These are phyloP conservation scores for Zeus faber DNA, from an alignment of 2,113 vertebrate species.

Conservation along the genomic window DNA sequence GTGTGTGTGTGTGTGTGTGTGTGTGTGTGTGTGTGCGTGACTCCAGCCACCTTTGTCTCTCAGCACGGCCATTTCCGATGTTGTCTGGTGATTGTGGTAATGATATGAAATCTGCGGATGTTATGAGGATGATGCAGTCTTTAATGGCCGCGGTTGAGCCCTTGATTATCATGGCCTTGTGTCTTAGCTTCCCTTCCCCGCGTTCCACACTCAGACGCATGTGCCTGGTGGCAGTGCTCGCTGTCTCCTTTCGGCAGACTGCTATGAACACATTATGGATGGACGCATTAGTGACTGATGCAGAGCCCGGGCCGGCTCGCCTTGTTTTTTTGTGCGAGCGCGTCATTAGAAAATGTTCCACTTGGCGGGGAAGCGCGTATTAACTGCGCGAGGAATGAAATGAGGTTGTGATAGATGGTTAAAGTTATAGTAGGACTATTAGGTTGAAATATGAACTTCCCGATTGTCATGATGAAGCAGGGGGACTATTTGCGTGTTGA, in stretches of 20 bases:
- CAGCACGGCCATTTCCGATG: constrained; percentile 58
- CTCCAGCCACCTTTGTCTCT: constrained; percentile 54
- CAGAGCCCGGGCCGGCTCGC: constrained; percentile 66
- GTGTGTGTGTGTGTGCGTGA: constrained; percentile 26
- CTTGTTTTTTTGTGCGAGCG: constrained; percentile 80
- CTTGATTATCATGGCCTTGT: constrained; percentile 77
- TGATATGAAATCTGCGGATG: constrained; percentile 70
- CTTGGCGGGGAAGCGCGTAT: constrained; percentile 80
- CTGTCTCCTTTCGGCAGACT: constrained; percentile 76
- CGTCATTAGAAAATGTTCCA: constrained; percentile 86
- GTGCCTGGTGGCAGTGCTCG: constrained; percentile 65
- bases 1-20: too few species aligned
- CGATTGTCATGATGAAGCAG: constrained; percentile 83
- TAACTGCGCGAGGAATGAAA: constrained; percentile 81
- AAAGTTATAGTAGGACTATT: constrained; percentile 85
- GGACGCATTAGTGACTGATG: constrained; percentile 84
- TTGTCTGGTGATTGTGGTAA: constrained; percentile 69
- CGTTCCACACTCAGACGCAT: constrained; percentile 48
- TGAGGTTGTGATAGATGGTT: constrained; percentile 88
- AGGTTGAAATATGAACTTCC: constrained; percentile 84
- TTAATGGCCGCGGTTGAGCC: constrained; percentile 75
- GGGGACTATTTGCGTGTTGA: constrained; percentile 77
- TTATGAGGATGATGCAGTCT: constrained; percentile 70
- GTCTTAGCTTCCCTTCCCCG: constrained; percentile 61
- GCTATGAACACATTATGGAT: constrained; percentile 82